Evolutionary conservation across 2,797 vertebrate genomes (phyloP), one percentile per base, ranked within the genome.

Genomic region (Acestrorhynchus altus): DNA sequence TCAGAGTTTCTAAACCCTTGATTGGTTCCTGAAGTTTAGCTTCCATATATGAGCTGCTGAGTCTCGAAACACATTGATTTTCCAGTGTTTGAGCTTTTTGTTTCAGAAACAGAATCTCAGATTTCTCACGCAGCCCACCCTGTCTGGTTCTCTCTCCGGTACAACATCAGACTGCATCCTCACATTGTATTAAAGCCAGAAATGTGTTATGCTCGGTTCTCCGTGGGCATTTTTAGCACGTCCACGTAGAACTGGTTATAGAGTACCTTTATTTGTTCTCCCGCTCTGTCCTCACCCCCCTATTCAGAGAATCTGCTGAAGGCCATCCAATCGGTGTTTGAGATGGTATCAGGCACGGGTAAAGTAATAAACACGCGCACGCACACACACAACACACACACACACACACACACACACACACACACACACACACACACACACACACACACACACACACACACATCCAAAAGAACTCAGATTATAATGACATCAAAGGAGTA

Each of bases 281-380:
- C 12, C 24, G 6, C 31, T 42, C 49, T 44, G 10, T 8, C 39
- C 4, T 39, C 6, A 51, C 18, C n/a, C 76, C 46, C 1, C 5
- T 47, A 28, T 31, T 60, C 54, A 72, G 54, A 24, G 28, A 77
- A 77, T 80, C 69, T 69, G 47, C n/a, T 47, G 44, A 59, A 44
- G 39, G 61, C 31, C 59, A 47, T 11, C 49, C 49, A 68, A 42
- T 63, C 68, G 24, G 66, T 24, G 10, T 9, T 35, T 47, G 8
- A n/a, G 42, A 70, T 60, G 49, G 40, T 59, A 42, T 52, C 40
- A 39, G 56, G 35, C 26, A 39, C 18, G 24, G n/a, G 40, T 18
- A 22, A 47, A 52, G 72, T 83, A 73, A 64, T 73, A 42, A 67
- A 63, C 42, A 67, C 26, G 60, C n/a, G 54, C 20, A 12, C 16